Conservation (phyloP, 2,797 vertebrate species). For the Lagocephalus sceleratus region DNA sequence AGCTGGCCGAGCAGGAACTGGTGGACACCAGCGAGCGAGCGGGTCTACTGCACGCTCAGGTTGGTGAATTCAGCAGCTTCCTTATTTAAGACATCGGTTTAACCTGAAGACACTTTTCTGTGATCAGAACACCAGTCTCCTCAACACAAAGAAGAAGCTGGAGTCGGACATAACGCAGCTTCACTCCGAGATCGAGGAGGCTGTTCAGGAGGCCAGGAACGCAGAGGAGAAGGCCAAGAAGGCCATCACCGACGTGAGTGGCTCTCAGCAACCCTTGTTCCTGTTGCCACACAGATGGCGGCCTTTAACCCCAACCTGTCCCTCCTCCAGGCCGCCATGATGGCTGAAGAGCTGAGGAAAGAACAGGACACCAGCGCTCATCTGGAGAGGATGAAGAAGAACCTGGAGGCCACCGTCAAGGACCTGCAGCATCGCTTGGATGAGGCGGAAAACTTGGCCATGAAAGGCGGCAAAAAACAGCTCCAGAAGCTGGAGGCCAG, state of each 20-base stretch:
- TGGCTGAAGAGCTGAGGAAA: conserved; percentile 86
- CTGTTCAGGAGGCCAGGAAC: conserved; percentile 79
- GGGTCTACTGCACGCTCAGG: conserved; percentile 67
- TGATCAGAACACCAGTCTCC: conserved; percentile 77
- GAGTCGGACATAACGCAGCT: conserved; percentile 78
- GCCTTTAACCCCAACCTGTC: not conserved
- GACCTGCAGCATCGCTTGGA: conserved; percentile 78
- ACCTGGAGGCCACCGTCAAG: conserved; percentile 80
- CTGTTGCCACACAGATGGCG: accelerated
- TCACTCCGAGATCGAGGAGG: conserved; percentile 79
- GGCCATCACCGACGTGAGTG: conserved; percentile 80
- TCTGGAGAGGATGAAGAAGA: conserved; percentile 87
- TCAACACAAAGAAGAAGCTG: conserved; percentile 78
- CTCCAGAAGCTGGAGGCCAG: conserved; percentile 81
- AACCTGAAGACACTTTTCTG: not conserved
- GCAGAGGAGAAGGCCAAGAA: conserved; percentile 87
- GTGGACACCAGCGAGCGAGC: conserved; percentile 61
- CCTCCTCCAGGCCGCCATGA: conserved; percentile 76
- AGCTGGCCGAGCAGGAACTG: conserved; percentile 54
- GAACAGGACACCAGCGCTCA: conserved; percentile 86
- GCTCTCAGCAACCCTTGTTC: too few species aligned
- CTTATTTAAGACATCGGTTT: not conserved
- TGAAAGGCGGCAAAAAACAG: conserved; percentile 85
- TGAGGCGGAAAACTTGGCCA: conserved; percentile 79
- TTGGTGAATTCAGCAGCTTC: not conserved